Evolutionary conservation across 2,797 vertebrate species (phyloP).

Genomic region (Scyliorhinus canicula): DNA sequence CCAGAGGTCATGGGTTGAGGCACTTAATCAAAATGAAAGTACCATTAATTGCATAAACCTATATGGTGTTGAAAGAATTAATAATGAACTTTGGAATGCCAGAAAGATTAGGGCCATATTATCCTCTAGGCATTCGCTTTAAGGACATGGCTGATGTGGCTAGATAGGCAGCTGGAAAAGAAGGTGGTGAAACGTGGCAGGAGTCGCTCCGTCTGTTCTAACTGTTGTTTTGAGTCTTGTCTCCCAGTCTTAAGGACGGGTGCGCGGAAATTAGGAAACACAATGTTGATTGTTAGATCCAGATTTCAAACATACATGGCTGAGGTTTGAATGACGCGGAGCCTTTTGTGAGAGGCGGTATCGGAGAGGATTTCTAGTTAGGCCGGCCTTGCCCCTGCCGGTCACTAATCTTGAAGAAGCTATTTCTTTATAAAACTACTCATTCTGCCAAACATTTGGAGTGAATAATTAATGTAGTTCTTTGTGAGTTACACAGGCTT

Average conservation of each 20-base stretch:
- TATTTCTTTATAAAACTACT: constrained; percentile 7
- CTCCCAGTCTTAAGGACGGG: no score
- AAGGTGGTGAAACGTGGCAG: not conserved
- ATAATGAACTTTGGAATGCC: not conserved
- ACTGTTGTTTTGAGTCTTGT: not conserved
- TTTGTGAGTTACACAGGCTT: constrained; percentile 21
- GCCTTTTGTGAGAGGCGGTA: not conserved
- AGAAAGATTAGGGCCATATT: constrained; percentile 21
- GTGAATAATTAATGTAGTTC: constrained; percentile 31
- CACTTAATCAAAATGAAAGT: constrained; percentile 19
- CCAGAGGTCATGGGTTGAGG: not conserved
- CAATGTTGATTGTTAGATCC: not conserved
- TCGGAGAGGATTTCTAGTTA: not conserved
- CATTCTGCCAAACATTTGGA: constrained; percentile 14
- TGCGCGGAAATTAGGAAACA: not conserved
- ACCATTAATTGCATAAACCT: constrained; percentile 25
- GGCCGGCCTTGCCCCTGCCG: not conserved
- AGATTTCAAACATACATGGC: not conserved
- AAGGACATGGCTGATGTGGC: not conserved
- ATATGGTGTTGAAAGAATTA: not conserved
- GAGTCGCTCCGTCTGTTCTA: not conserved
- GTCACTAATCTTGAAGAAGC: constrained; percentile 8
- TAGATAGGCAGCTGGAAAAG: not conserved
- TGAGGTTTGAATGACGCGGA: not conserved
- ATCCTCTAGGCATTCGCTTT: not conserved